Conservation (phyloP, 2,888 invertebrate species). For the Conops quadrifasciatus region DNA sequence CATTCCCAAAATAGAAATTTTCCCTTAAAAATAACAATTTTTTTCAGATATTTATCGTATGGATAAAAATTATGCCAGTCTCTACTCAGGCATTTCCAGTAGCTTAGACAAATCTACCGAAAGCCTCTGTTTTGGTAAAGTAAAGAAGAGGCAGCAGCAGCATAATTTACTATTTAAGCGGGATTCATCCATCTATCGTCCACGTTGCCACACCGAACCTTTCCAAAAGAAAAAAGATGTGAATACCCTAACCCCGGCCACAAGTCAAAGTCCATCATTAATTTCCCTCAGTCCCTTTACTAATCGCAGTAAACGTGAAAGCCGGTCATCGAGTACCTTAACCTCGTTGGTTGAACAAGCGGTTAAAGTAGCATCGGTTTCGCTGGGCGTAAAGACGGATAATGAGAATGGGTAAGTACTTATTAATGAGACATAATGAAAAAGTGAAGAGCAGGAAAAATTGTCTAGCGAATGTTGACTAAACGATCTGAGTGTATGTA, state of each 20-base stretch:
- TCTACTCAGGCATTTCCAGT: constrained; percentile 24
- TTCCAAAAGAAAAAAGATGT: constrained; percentile 14
- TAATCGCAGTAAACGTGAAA: constrained; percentile 5
- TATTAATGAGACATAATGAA: neutral
- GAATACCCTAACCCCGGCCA: neutral
- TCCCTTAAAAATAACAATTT: neutral
- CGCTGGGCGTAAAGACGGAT: constrained; percentile 48
- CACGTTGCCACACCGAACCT: constrained; percentile 54
- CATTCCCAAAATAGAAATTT: too few species aligned
- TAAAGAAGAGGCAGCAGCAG: constrained; percentile 42
- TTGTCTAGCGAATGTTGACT: neutral
- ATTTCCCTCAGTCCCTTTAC: neutral
- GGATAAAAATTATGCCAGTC: constrained; percentile 28
- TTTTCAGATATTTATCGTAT: constrained; percentile 37
- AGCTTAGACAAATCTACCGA: constrained; percentile 43
- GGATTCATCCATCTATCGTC: constrained; percentile 47
- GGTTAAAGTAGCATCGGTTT: constrained; percentile 53
- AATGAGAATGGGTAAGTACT: constrained; percentile 52
- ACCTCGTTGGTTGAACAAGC: constrained; percentile 53
- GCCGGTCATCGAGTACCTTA: constrained; percentile 42
- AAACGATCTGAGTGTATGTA: neutral
- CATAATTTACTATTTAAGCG: constrained; percentile 44
- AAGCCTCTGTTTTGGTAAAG: constrained; percentile 42
- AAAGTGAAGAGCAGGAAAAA: neutral
- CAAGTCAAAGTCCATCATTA: constrained; percentile 6